Conservation (phyloP, 2,113 vertebrate species). For the Python bivittatus region DNA sequence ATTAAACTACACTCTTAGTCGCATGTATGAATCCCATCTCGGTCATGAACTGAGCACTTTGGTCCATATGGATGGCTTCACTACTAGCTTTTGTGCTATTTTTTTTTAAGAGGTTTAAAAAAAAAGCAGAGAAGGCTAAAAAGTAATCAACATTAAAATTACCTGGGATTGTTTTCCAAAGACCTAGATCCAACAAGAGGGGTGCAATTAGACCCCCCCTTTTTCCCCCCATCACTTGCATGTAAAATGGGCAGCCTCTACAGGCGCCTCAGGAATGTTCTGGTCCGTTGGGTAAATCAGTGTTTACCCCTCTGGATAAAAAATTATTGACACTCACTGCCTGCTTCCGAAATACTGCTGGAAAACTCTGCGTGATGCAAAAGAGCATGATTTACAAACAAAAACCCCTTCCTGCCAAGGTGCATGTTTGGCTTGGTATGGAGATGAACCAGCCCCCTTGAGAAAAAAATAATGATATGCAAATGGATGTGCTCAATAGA, state of each 20-base stretch:
- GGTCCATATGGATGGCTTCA: background rate
- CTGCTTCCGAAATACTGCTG: slow-evolving; percentile 47
- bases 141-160: background rate
- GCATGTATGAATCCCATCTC: background rate
- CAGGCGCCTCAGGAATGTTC: slow-evolving; percentile 13
- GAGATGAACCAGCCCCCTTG: slow-evolving; percentile 53
- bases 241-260: background rate
- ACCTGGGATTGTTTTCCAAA: background rate
- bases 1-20: background rate
- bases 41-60: background rate
- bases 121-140: background rate
- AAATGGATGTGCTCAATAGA: background rate
- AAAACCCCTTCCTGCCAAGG: slow-evolving; percentile 10
- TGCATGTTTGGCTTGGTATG: slow-evolving; percentile 53
- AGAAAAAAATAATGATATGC: slow-evolving; percentile 9
- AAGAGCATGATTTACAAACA: slow-evolving; percentile 54
- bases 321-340: accelerated
- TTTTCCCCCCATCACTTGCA: accelerated
- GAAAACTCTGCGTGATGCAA: slow-evolving; percentile 29
- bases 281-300: slow-evolving; percentile 24
- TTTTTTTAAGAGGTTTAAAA: background rate
- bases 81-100: background rate
- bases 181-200: background rate
- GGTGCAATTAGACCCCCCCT: background rate
- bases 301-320: slow-evolving; percentile 59